These are phyloP conservation scores for Acestrorhynchus altus DNA, from an alignment of 2,797 vertebrate genomes.

Conservation along the genomic window DNA sequence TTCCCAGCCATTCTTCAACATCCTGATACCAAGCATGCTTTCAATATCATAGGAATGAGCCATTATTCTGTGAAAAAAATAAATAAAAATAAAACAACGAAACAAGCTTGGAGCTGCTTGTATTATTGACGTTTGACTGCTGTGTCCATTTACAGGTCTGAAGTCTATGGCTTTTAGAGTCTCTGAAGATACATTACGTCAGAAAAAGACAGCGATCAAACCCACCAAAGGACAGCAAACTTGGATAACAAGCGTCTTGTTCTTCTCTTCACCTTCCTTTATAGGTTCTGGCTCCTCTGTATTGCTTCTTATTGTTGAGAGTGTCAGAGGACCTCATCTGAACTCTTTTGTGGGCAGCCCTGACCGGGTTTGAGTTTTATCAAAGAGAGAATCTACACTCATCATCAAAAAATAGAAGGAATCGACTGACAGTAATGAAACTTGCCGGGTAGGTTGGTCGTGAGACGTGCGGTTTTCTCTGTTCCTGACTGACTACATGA, in stretches of 20 bases:
- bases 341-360: conserved; percentile 7
- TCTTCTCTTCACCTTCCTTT: neutral
- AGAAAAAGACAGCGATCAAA: neutral
- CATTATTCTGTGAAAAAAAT: too few relatives aligned
- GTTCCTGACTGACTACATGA: too few relatives aligned
- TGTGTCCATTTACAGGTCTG: neutral
- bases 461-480: too few relatives aligned
- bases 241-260: neutral
- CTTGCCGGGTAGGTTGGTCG: too few relatives aligned
- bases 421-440: too few relatives aligned
- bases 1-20: neutral
- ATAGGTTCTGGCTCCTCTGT: neutral
- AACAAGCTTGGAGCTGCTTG: neutral
- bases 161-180: neutral
- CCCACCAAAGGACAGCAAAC: neutral
- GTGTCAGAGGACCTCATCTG: neutral
- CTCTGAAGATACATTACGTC: neutral
- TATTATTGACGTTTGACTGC: neutral
- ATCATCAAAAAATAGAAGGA: too few relatives aligned
- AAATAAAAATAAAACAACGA: neutral
- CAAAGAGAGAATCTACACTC: neutral
- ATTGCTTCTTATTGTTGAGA: neutral
- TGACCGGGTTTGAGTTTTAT: conserved; percentile 5
- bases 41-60: neutral
- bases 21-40: neutral